Conservation (phyloP, 2,888 invertebrate species). For the Tetranychus truncatus region DNA sequence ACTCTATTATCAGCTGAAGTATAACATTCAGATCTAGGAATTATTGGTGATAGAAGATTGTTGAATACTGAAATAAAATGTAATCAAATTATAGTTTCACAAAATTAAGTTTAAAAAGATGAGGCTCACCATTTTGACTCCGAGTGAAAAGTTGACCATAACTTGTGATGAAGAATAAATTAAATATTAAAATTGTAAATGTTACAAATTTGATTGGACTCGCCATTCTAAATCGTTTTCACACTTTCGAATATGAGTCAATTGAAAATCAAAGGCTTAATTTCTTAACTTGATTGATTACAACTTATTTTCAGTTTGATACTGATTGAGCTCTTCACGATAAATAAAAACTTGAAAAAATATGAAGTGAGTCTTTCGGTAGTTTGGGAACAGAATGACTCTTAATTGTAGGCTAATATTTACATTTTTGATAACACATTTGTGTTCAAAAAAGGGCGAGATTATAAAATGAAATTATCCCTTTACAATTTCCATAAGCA, state of each 20-base stretch:
- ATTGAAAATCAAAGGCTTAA: not conserved
- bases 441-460: not conserved
- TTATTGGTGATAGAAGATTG: constrained; percentile 18
- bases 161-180: not conserved
- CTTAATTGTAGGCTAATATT: not conserved
- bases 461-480: not conserved
- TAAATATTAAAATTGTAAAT: not conserved
- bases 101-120: not conserved
- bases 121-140: constrained; percentile 6
- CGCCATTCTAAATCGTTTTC: not conserved
- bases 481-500: not conserved
- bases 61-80: constrained; percentile 17
- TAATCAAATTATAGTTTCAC: not conserved
- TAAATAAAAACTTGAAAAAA: not conserved
- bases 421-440: not conserved
- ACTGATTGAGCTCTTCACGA: not conserved
- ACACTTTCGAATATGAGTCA: not conserved
- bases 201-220: not conserved
- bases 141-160: not conserved
- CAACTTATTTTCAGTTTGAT: no score
- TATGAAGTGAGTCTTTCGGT: not conserved
- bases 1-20: constrained; percentile 22
- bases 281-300: not conserved
- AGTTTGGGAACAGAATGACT: not conserved
- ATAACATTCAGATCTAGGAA: constrained; percentile 19